Conservation (phyloP, 2,113 vertebrate species). For the Octodon degus region DNA sequence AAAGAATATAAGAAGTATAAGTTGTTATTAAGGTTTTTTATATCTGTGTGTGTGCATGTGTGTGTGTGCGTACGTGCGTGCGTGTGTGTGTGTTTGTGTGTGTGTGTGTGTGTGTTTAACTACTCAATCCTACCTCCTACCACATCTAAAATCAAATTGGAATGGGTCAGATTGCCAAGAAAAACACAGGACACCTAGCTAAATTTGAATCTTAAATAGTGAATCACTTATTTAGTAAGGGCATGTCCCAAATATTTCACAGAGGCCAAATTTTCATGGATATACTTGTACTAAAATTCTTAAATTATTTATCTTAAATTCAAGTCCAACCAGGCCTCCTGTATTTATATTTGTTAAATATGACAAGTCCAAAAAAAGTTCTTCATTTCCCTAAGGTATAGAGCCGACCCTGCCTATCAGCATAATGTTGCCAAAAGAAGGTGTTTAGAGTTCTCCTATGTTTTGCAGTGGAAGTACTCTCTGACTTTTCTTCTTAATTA, state of each 20-base stretch:
- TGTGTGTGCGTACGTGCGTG: no score
- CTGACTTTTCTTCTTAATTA: slow-evolving; percentile 39
- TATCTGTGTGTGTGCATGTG: background rate
- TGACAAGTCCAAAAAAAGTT: background rate
- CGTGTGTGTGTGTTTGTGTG: background rate
- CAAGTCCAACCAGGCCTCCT: background rate
- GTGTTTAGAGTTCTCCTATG: background rate
- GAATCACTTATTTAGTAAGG: slow-evolving; percentile 35
- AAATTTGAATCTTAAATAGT: slow-evolving; percentile 29
- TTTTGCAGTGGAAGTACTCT: background rate
- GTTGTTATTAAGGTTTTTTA: background rate
- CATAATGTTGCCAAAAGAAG: background rate
- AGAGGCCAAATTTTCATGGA: background rate
- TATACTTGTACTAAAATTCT: background rate
- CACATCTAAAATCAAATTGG: background rate
- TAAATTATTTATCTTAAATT: slow-evolving; percentile 39
- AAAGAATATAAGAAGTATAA: no score
- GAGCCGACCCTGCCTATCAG: background rate
- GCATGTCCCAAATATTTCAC: slow-evolving; percentile 28
- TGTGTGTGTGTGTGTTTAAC: background rate
- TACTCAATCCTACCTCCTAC: background rate
- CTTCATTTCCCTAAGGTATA: background rate
- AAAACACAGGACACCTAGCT: background rate
- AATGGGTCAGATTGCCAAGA: background rate
- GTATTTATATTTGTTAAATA: slow-evolving; percentile 20